These are phyloP conservation scores for Neuroterus valhalla DNA, from an alignment of 1,140 invertebrate genomes.

Conservation along the genomic window DNA sequence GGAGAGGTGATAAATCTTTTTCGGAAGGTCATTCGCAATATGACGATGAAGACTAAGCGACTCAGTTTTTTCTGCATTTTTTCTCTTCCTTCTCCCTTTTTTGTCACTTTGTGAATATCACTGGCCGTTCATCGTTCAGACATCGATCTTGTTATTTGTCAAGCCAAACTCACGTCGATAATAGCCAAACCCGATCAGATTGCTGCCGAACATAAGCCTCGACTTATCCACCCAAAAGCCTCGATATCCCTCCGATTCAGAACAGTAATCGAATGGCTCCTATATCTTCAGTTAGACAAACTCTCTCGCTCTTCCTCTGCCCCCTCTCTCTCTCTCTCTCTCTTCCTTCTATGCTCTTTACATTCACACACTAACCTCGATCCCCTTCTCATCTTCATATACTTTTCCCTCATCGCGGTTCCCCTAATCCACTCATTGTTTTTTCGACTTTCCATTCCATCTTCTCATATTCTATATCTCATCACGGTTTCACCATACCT, in stretches of 20 bases:
- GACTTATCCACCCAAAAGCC: constrained; percentile 2
- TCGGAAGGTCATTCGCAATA: constrained; percentile 13
- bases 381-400: no score
- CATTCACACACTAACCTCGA: no score
- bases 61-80: constrained; percentile 6
- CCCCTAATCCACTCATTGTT: no score
- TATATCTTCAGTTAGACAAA: constrained; percentile 1
- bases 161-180: background rate
- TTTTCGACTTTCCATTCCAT: no score
- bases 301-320: no score
- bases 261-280: background rate
- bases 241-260: background rate
- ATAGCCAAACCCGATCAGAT: background rate
- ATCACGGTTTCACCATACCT: no score
- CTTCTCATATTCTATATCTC: no score
- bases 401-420: no score
- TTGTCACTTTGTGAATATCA: background rate
- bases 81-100: background rate
- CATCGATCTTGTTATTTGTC: constrained; percentile 23
- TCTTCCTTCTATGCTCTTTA: no score
- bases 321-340: no score
- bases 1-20: constrained; percentile 9
- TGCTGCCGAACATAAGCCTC: background rate
- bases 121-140: background rate
- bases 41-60: background rate